Base-by-base conservation (phyloP, 2,888 invertebrate genomes). In the Oxytorus armatus region DNA sequence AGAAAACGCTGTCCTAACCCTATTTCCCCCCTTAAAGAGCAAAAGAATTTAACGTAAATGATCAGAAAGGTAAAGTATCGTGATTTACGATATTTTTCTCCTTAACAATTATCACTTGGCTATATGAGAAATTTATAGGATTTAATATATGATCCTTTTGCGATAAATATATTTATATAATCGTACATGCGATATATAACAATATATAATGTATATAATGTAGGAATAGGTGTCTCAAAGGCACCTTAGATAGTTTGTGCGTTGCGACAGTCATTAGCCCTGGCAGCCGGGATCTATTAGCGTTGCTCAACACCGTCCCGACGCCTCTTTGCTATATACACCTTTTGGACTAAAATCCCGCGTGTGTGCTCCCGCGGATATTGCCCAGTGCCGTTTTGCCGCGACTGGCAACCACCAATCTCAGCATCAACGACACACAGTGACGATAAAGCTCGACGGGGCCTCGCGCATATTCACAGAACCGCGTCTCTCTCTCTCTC, bases 181-280 rank as follows among this genome's bases (percentile, higher is more conserved):
- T 44, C 16, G 1, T 44, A 16, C 1, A 44, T 36, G 36, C 21
- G 4, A 51, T 11, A 0, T 5, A 10, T 16, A 18, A 16, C 8
- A 7, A 51, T 33, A 8, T 25, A 57, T 36, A 16, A 16, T 14
- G 36, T 42, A 39, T 7, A 51, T 49, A 49, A 18, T 79, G 25
- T 47, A 69, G 77, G 81, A 82, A 84, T 85, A 81, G 73, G 82
- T 78, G 79, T 80, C 81, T 86, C 85, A 85, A 86, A 86, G 87
- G 86, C 85, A 86, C 86, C 86, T 86, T 86, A 86, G 84, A 83
- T 85, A 87, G 84, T 53, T 42, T 51, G 61, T 76, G 63, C 72
- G 79, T 86, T 86, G 86, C 85, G 85, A 86, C 85, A 86, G 82
- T 85, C 85, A 86, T 86, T 87, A 85, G 81, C 86, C 84, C 84